Percentiles rank a stretch among this genome's conserved stretches.
Conservation (phyloP, 2,797 vertebrate species). For the Ctenochaetus hawaiiensis region DNA sequence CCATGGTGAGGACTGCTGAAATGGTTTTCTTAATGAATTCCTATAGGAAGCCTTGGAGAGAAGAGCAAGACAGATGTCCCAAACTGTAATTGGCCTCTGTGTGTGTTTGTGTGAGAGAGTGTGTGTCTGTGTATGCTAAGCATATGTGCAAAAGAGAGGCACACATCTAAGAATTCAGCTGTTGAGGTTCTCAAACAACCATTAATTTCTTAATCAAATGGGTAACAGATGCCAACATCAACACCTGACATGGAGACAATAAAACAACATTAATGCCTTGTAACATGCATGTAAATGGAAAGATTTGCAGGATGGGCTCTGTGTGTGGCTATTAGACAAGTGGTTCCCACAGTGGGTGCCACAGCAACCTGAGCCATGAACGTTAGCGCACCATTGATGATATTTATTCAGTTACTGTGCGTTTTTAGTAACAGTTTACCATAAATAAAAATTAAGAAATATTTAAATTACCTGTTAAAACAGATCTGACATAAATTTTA, state of each 20-base stretch:
- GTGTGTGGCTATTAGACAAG: background rate
- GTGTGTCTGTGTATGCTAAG: conserved; percentile 4
- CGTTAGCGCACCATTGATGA: no score
- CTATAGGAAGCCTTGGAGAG: conserved; percentile 59
- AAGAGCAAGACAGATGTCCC: conserved; percentile 61
- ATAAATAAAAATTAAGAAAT: no score
- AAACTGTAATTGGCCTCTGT: conserved; percentile 59
- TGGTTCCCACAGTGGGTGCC: background rate
- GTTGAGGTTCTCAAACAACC: background rate
- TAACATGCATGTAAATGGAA: conserved; percentile 4
- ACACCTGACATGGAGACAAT: conserved; percentile 4
- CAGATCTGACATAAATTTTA: no score
- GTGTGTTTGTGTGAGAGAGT: conserved; percentile 20
- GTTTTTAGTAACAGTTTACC: no score
- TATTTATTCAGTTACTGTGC: background rate
- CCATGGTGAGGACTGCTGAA: conserved; percentile 27
- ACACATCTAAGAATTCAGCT: conserved; percentile 23
- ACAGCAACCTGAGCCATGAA: background rate
- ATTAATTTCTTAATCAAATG: conserved; percentile 29
- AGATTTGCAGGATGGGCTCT: background rate
- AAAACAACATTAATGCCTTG: background rate
- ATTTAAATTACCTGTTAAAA: no score
- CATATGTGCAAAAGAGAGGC: conserved; percentile 18
- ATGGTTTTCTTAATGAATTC: conserved; percentile 61
- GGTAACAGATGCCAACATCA: background rate